Percentiles rank a stretch among this genome's conserved stretches.
phyloP scores from a whole-genome alignment of 2,888 invertebrate species.

The Drosophila neotestacea region DNA sequence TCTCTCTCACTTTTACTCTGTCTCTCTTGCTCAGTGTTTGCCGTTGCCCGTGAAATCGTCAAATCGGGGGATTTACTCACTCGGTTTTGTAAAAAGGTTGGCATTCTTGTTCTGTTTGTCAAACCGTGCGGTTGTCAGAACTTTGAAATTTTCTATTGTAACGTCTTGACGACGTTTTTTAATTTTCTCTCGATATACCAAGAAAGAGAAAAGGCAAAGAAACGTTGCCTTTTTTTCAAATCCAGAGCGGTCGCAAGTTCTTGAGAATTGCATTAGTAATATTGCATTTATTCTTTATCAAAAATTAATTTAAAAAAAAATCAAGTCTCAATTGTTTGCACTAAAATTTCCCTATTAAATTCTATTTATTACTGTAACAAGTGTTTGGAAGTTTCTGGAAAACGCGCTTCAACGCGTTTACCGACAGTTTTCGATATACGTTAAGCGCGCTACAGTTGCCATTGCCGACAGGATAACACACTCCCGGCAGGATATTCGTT shows the following conservation, averaged over 20 bases:
- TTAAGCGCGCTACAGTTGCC: constrained; percentile 55
- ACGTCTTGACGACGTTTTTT: constrained; percentile 54
- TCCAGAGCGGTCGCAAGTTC: constrained; percentile 53
- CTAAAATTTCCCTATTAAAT: constrained; percentile 70
- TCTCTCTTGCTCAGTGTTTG: constrained; percentile 21
- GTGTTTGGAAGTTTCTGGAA: constrained; percentile 80
- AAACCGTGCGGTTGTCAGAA: constrained; percentile 84
- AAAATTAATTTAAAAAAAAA: constrained; percentile 35
- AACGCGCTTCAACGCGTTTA: constrained; percentile 50
- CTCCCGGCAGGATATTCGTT: constrained; percentile 38
- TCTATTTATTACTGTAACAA: constrained; percentile 70
- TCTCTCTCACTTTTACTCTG: constrained; percentile 16
- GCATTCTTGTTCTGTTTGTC: constrained; percentile 85
- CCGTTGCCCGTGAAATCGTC: constrained; percentile 42
- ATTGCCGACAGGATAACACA: constrained; percentile 57
- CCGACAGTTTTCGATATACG: constrained; percentile 49
- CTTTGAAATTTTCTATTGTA: constrained; percentile 44
- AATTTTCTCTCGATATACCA: constrained; percentile 12
- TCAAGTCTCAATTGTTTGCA: constrained; percentile 66
- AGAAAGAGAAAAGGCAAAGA: constrained; percentile 14
- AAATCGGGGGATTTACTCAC: constrained; percentile 68
- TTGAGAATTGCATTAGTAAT: constrained; percentile 78
- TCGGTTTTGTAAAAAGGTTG: constrained; percentile 77
- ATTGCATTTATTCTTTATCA: constrained; percentile 69
- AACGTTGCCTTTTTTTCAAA: constrained; percentile 39